Evolutionary conservation across 2,113 vertebrate genomes (phyloP).

Genomic region (Mirounga angustirostris): DNA sequence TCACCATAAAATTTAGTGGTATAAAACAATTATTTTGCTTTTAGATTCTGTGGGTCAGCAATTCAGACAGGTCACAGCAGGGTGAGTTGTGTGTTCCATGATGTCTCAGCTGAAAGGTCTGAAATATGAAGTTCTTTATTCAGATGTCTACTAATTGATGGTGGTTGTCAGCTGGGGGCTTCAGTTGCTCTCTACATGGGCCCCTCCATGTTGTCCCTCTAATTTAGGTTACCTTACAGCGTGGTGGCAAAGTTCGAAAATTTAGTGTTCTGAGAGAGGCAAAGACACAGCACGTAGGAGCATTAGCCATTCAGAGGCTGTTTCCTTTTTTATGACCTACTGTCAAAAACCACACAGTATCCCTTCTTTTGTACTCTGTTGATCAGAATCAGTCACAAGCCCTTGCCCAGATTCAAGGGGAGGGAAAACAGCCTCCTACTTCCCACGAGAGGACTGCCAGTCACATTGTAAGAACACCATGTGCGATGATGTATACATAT

Average conservation of each 20-base stretch:
- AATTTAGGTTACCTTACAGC: background rate
- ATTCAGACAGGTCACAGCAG: background rate
- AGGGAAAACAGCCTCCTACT: background rate
- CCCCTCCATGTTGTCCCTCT: background rate
- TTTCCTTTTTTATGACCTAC: background rate
- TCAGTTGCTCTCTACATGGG: background rate
- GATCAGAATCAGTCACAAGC: background rate
- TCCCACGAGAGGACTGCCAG: background rate
- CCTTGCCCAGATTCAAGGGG: background rate
- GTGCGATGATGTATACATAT: background rate
- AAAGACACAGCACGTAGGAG: background rate
- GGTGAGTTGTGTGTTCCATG: background rate
- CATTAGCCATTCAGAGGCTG: background rate
- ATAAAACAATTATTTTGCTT: constrained; percentile 12
- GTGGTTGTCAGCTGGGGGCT: background rate
- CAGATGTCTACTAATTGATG: background rate
- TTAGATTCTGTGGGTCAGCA: background rate
- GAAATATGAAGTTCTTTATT: background rate
- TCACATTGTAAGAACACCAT: background rate
- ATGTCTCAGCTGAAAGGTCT: background rate
- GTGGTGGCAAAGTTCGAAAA: background rate
- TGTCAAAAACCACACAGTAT: background rate
- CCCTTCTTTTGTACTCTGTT: background rate
- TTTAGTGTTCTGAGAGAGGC: background rate
- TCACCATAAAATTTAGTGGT: background rate